These are phyloP conservation scores for Saturnia japonica DNA, from an alignment of 2,888 invertebrate genomes.

Conservation along the genomic window DNA sequence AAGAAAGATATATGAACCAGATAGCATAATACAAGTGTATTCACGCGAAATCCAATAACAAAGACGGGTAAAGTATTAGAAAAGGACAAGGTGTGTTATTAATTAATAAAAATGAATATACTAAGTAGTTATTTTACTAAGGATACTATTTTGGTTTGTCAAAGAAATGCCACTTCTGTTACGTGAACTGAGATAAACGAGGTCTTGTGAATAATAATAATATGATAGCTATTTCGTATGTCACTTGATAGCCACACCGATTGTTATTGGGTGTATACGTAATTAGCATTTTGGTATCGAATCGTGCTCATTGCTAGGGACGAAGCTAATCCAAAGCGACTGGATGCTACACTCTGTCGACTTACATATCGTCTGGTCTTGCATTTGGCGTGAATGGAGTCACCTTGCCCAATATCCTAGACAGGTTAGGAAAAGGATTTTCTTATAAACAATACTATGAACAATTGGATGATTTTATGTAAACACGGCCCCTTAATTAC, in stretches of 20 bases:
- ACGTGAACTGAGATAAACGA: not conserved
- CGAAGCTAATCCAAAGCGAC: slow-evolving; percentile 65
- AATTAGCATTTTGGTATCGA: slow-evolving; percentile 46
- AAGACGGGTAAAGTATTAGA: not conserved
- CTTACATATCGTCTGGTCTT: slow-evolving; percentile 77
- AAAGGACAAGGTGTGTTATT: not conserved
- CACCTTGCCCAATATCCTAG: slow-evolving; percentile 78
- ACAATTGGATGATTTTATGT: not conserved
- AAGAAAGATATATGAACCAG: not conserved
- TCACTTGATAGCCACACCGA: slow-evolving; percentile 40
- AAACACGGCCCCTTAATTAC: no score
- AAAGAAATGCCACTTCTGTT: not conserved
- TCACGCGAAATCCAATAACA: no score
- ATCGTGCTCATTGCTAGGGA: slow-evolving; percentile 63
- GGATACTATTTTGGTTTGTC: not conserved
- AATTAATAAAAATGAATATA: not conserved
- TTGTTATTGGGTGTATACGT: slow-evolving; percentile 37
- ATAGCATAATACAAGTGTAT: not conserved
- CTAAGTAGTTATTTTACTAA: not conserved
- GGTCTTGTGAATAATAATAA: not conserved
- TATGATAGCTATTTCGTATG: slow-evolving; percentile 33
- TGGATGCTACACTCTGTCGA: slow-evolving; percentile 42
- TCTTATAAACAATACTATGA: slow-evolving; percentile 26
- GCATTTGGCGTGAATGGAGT: slow-evolving; percentile 71
- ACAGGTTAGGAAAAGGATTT: slow-evolving; percentile 55